These are phyloP conservation scores for Corythaixoides concolor DNA, from an alignment of 2,113 vertebrate genomes.

Conservation along the genomic window DNA sequence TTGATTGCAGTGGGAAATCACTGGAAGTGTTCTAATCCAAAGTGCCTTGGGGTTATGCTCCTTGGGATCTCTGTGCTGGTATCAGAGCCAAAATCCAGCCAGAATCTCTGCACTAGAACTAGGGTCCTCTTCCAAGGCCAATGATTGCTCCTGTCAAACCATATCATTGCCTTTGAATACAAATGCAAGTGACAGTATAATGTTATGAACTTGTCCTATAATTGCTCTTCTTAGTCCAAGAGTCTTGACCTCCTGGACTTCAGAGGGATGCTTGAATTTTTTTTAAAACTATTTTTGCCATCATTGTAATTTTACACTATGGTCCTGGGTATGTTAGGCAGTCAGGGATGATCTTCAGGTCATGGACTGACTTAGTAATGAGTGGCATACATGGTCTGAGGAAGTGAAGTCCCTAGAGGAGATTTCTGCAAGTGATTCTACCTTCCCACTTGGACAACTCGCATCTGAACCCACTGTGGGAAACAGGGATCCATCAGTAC, in stretches of 20 bases:
- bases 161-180: not conserved
- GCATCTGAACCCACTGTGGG: not conserved
- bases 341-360: not conserved
- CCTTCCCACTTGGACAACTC: not conserved
- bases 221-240: not conserved
- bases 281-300: not conserved
- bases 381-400: not conserved
- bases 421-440: not conserved
- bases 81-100: not conserved
- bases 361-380: not conserved
- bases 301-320: not conserved
- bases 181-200: not conserved
- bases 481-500: not conserved
- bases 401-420: not conserved
- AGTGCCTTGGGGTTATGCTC: not conserved
- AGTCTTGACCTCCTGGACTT: not conserved
- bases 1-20: not conserved
- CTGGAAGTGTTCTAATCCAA: not conserved
- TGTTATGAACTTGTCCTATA: not conserved
- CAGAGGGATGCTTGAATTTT: not conserved
- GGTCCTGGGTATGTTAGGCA: not conserved
- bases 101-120: not conserved
- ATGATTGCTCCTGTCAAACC: not conserved
- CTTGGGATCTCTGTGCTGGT: not conserved
- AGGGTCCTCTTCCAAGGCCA: not conserved